These are phyloP conservation scores for Mythimna impura DNA, from an alignment of 2,888 invertebrate genomes.

Conservation along the genomic window DNA sequence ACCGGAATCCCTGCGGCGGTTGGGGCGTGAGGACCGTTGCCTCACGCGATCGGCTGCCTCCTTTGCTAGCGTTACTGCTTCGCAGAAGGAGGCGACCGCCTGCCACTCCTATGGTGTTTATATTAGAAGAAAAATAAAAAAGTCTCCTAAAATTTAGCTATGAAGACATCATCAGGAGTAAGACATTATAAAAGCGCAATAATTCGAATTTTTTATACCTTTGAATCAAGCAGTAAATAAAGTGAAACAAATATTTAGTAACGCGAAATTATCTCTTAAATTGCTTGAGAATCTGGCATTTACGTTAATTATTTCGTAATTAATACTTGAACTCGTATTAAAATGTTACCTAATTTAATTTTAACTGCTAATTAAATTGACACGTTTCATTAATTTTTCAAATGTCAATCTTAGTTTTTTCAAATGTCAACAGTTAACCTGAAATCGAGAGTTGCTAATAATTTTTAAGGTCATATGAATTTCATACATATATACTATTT, in stretches of 20 bases:
- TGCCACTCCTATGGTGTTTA: no score
- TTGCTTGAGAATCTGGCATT: constrained; percentile 39
- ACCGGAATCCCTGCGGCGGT: no score
- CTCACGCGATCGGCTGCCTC: no score
- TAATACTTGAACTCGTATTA: not conserved
- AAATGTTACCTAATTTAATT: constrained; percentile 9
- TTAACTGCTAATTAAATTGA: not conserved
- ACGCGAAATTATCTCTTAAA: not conserved
- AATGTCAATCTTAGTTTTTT: not conserved
- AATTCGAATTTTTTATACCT: not conserved
- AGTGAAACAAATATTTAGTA: constrained; percentile 9
- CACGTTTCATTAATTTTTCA: constrained; percentile 3
- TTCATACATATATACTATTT: not conserved
- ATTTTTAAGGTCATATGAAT: not conserved
- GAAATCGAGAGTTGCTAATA: not conserved
- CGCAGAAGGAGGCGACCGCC: no score
- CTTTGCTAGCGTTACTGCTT: no score
- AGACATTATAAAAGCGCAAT: not conserved
- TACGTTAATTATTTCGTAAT: not conserved
- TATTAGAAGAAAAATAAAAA: no score
- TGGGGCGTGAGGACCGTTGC: no score
- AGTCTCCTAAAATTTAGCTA: not conserved
- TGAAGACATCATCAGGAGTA: not conserved
- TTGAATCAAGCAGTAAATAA: constrained; percentile 4
- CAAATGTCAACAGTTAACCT: not conserved